Conservation (phyloP, 2,797 vertebrate species). For the Poeciliopsis presidionis region DNA sequence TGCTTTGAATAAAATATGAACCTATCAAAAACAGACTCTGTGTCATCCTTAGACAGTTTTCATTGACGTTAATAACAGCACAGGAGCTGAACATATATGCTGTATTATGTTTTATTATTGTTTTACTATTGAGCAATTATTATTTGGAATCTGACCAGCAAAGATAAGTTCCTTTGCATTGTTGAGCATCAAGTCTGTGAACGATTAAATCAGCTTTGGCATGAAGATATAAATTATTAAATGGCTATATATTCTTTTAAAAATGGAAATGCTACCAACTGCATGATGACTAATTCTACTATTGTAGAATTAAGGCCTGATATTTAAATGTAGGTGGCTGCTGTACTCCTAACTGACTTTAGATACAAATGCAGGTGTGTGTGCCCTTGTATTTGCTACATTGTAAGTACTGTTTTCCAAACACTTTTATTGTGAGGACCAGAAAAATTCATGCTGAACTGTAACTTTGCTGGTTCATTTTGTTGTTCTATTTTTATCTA, state of each 20-base stretch:
- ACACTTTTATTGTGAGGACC: too few species aligned
- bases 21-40: slow-evolving; percentile 45
- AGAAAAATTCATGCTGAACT: not conserved
- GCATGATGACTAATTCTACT: not conserved
- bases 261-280: slow-evolving; percentile 36
- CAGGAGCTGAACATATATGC: slow-evolving; percentile 49
- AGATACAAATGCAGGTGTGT: not conserved
- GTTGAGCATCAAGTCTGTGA: slow-evolving; percentile 36
- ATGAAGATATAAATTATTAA: slow-evolving; percentile 67
- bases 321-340: not conserved
- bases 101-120: slow-evolving; percentile 66
- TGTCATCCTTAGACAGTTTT: slow-evolving; percentile 57
- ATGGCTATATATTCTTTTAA: slow-evolving; percentile 65
- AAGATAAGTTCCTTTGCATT: slow-evolving; percentile 25
- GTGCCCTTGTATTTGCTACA: too few species aligned
- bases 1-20: slow-evolving; percentile 58
- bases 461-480: not conserved
- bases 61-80: slow-evolving; percentile 51
- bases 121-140: slow-evolving; percentile 69
- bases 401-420: too few species aligned
- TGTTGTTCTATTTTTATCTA: too few species aligned
- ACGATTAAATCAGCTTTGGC: slow-evolving; percentile 68
- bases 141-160: slow-evolving; percentile 55
- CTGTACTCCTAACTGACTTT: not conserved
- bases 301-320: not conserved